These are phyloP conservation scores for Penaeus monodon DNA, from an alignment of 2,888 invertebrate species.

Conservation along the genomic window DNA sequence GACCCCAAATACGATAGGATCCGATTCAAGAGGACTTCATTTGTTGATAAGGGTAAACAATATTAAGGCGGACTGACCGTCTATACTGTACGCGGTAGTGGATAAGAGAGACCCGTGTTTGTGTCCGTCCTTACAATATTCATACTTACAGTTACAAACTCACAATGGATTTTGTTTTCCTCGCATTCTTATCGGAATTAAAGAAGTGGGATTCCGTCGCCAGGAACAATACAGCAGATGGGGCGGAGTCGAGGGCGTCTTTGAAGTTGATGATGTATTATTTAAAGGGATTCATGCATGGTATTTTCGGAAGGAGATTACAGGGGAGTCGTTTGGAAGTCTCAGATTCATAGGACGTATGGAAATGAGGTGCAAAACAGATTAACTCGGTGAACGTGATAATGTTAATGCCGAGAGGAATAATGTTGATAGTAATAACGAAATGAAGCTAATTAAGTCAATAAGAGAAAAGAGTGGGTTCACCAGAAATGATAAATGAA, in stretches of 20 bases:
- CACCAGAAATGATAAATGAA: no score
- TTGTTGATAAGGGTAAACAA: conserved; percentile 31
- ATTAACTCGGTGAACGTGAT: no score
- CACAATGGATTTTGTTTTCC: conserved; percentile 29
- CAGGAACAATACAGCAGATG: conserved; percentile 32
- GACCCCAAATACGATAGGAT: conserved; percentile 46
- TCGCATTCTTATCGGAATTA: conserved; percentile 23
- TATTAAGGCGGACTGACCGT: conserved; percentile 19
- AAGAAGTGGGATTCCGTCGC: conserved; percentile 21
- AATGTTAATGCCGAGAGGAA: no score
- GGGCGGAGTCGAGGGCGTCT: conserved; percentile 28
- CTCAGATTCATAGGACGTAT: no score
- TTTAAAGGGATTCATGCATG: conserved; percentile 31
- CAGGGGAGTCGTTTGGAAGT: no score
- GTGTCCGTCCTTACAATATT: background rate
- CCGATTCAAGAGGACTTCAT: conserved; percentile 47
- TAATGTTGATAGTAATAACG: no score
- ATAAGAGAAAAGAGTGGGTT: no score
- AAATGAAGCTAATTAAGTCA: no score
- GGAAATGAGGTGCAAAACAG: no score
- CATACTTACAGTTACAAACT: background rate
- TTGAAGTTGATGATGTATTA: conserved; percentile 38
- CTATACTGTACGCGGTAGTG: conserved; percentile 6
- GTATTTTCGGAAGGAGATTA: no score
- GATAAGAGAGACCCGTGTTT: background rate